Evolutionary conservation across 2,797 vertebrate genomes (phyloP).

Genomic region (Lutjanus argentimaculatus): DNA sequence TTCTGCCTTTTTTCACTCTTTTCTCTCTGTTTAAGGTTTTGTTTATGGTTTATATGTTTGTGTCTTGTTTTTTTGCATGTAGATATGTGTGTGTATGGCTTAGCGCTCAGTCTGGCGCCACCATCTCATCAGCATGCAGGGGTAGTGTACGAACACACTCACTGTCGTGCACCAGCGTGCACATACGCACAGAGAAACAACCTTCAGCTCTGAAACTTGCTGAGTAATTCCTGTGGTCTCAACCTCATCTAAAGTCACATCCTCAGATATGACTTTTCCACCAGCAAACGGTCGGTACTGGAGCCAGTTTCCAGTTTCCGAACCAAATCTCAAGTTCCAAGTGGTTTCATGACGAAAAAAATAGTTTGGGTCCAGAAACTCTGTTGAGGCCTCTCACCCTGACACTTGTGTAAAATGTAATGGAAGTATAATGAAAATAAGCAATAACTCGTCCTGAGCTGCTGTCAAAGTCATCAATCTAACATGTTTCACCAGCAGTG

Average conservation of each 20-base stretch:
- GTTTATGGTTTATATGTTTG: constrained; percentile 28
- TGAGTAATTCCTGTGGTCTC: constrained; percentile 55
- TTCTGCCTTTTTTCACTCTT: constrained; percentile 28
- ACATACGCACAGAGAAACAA: background rate
- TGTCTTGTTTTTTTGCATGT: constrained; percentile 8
- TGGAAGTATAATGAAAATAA: constrained; percentile 26
- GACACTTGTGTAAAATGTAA: constrained; percentile 28
- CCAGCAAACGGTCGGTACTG: constrained; percentile 6
- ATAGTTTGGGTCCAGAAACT: background rate
- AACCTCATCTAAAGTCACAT: constrained; percentile 47
- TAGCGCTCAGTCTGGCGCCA: constrained; percentile 56
- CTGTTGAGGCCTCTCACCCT: constrained; percentile 4
- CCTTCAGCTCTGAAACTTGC: constrained; percentile 26
- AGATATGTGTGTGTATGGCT: constrained; percentile 25
- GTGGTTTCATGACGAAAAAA: constrained; percentile 14
- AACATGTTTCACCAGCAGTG: constrained; percentile 10
- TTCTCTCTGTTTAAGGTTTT: constrained; percentile 25
- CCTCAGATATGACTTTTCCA: constrained; percentile 43
- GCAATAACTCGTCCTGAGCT: constrained; percentile 10
- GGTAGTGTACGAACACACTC: constrained; percentile 10
- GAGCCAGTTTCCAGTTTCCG: constrained; percentile 29
- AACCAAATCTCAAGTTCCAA: constrained; percentile 28
- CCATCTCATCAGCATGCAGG: constrained; percentile 53
- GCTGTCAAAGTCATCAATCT: constrained; percentile 16
- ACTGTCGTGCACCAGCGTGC: background rate